phyloP scores from a whole-genome alignment of 2,797 vertebrate species.

The Allobates femoralis region DNA sequence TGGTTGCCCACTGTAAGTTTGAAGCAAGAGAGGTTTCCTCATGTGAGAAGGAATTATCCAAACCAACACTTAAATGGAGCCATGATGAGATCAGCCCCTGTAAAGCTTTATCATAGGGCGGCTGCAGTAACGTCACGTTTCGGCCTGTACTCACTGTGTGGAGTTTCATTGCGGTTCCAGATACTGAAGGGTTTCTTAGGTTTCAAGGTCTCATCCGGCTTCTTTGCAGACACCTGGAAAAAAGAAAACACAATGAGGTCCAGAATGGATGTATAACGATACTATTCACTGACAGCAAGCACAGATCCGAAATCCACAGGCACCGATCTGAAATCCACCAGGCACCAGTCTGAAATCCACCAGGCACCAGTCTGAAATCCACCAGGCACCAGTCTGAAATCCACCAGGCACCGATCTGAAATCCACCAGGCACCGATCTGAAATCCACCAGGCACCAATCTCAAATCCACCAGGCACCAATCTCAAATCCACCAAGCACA shows the following conservation, averaged over 20 bases:
- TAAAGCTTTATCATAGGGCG: no score
- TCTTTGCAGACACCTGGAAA: conserved; percentile 73
- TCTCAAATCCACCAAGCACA: no score
- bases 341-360: no score
- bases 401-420: no score
- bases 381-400: no score
- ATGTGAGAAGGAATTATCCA: background rate
- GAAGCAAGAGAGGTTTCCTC: background rate
- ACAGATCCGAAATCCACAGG: background rate
- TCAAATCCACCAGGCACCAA: no score
- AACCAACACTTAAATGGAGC: background rate
- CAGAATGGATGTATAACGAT: background rate
- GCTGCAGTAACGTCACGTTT: background rate
- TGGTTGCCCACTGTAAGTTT: no score
- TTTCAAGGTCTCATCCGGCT: conserved; percentile 78
- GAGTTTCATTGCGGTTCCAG: conserved; percentile 77
- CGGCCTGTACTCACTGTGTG: conserved; percentile 72
- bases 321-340: no score
- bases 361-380: no score
- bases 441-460: no score
- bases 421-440: no score
- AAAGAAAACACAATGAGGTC: background rate
- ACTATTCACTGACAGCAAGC: background rate
- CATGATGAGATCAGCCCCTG: background rate
- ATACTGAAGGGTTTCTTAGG: conserved; percentile 78